phyloP scores from a whole-genome alignment of 2,113 vertebrate species.

The Cairina moschata region DNA sequence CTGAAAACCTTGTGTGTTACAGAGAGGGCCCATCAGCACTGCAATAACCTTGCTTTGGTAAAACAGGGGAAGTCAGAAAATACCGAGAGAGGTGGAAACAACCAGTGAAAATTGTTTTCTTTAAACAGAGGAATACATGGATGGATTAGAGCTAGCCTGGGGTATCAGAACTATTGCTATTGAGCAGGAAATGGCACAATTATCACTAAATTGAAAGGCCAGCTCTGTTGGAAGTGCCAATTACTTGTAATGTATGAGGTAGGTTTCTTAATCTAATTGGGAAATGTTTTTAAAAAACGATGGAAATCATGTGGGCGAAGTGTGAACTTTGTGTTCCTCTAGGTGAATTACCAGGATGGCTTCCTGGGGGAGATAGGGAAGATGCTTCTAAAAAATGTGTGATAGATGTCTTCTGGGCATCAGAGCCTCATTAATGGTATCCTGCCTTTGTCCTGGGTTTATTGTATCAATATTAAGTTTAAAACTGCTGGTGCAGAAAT shows the following conservation, averaged over 20 bases:
- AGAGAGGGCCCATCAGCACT: not conserved
- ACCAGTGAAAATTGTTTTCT: not conserved
- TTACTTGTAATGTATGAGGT: conserved; percentile 56
- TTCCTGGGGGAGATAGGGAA: conserved; percentile 33
- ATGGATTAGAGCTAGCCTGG: not conserved
- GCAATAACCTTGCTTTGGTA: not conserved
- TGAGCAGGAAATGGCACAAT: not conserved
- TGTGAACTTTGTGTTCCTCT: conserved; percentile 39
- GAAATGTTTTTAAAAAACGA: conserved; percentile 30
- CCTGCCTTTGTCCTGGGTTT: conserved; percentile 51
- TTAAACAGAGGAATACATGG: not conserved
- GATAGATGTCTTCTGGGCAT: conserved; percentile 35
- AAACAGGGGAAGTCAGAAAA: not conserved
- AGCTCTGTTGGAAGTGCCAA: conserved; percentile 63
- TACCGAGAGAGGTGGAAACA: not conserved
- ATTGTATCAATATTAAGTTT: conserved; percentile 6
- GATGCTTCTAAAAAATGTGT: conserved; percentile 17
- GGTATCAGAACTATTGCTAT: not conserved
- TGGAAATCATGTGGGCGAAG: not conserved
- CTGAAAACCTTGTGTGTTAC: not conserved
- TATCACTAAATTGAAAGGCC: conserved; percentile 35
- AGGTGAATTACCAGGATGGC: conserved; percentile 25
- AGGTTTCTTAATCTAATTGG: conserved; percentile 65
- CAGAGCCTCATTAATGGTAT: conserved; percentile 59
- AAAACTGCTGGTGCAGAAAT: conserved; percentile 44